These are phyloP conservation scores for Andrena chrysosceles DNA, from an alignment of 2,888 invertebrate species.

Conservation along the genomic window DNA sequence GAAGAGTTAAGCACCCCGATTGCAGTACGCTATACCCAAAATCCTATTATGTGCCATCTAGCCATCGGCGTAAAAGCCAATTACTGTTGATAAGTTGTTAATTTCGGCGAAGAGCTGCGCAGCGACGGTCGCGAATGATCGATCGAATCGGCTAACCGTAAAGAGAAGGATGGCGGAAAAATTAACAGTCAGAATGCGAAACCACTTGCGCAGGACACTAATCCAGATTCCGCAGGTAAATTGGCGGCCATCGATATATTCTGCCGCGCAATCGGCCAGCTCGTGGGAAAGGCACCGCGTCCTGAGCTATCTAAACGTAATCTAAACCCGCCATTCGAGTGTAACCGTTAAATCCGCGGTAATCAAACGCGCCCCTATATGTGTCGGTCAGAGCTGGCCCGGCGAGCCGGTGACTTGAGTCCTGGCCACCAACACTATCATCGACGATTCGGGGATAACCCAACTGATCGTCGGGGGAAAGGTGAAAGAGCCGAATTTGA, in stretches of 20 bases:
- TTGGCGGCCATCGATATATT: slow-evolving; percentile 63
- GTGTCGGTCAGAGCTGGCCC: slow-evolving; percentile 46
- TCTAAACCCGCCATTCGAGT: slow-evolving; percentile 74
- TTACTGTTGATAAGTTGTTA: slow-evolving; percentile 27
- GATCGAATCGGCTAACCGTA: slow-evolving; percentile 12
- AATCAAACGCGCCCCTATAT: slow-evolving; percentile 75
- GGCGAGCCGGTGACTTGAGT: slow-evolving; percentile 64
- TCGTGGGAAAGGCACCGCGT: slow-evolving; percentile 61
- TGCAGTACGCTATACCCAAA: neutral
- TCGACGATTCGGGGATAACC: slow-evolving; percentile 48
- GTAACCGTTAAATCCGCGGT: slow-evolving; percentile 76
- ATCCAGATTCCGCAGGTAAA: slow-evolving; percentile 67
- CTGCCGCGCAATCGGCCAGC: slow-evolving; percentile 52
- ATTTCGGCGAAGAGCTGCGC: neutral
- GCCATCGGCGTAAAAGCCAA: slow-evolving; percentile 5
- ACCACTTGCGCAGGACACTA: slow-evolving; percentile 63
- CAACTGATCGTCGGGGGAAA: slow-evolving; percentile 42
- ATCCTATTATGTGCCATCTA: slow-evolving; percentile 20
- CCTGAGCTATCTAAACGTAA: slow-evolving; percentile 73
- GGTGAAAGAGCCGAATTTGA: slow-evolving; percentile 34
- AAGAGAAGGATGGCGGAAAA: slow-evolving; percentile 50
- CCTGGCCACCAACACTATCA: slow-evolving; percentile 60
- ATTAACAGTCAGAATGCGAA: slow-evolving; percentile 67
- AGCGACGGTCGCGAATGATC: slow-evolving; percentile 9
- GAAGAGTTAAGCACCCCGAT: neutral